Conservation (phyloP, 2,113 vertebrate species). For the Mirounga angustirostris region DNA sequence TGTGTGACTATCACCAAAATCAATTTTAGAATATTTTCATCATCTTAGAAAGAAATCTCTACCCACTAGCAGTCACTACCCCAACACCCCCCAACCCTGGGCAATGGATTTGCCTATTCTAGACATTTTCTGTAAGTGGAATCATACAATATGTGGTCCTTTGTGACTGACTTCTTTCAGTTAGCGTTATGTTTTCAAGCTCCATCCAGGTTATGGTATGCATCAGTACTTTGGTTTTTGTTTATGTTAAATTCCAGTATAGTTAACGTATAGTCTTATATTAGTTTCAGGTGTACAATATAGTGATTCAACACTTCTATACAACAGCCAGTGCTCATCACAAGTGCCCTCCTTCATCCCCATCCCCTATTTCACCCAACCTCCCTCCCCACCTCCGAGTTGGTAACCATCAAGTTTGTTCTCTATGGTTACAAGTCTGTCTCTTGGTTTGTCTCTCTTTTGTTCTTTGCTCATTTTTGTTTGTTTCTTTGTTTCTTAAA, state of each 20-base stretch:
- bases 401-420: not conserved
- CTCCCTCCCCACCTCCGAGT: not conserved
- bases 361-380: not conserved
- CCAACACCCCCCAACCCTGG: no score
- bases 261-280: not conserved
- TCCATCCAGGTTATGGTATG: not conserved
- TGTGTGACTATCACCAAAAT: not conserved
- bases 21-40: not conserved
- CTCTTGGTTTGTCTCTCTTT: not conserved
- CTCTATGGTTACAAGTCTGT: not conserved
- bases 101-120: not conserved
- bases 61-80: not conserved
- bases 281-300: not conserved
- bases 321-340: not conserved
- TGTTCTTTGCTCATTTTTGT: not conserved
- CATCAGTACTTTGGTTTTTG: not conserved
- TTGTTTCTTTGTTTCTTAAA: not conserved
- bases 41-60: not conserved
- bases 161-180: not conserved
- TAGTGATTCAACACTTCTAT: not conserved
- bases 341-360: not conserved
- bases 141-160: not conserved
- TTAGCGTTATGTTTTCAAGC: not conserved
- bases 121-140: not conserved
- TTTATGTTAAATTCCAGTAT: not conserved